Conservation (phyloP, 2,797 vertebrate species). For the Mionectes olivaceus region DNA sequence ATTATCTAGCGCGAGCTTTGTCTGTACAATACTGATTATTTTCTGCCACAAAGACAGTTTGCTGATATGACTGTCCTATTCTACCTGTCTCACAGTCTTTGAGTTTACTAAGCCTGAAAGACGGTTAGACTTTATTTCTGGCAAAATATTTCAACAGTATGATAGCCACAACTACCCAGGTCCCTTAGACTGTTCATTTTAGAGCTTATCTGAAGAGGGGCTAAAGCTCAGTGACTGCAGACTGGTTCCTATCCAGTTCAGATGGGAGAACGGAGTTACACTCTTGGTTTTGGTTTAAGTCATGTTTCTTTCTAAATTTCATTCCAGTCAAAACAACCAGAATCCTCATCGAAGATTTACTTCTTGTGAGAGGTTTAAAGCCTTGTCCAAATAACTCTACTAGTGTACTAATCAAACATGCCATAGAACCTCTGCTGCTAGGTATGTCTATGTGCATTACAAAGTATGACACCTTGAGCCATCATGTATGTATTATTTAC, state of each 20-base stretch:
- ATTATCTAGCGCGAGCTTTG: not conserved
- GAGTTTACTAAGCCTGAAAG: not conserved
- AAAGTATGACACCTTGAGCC: not conserved
- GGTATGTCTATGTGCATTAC: not conserved
- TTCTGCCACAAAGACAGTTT: not conserved
- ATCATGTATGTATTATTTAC: not conserved
- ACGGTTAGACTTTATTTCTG: not conserved
- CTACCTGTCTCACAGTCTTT: not conserved
- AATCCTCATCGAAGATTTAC: not conserved
- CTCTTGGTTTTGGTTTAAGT: not conserved
- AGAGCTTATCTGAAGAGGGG: not conserved
- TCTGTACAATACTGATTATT: not conserved
- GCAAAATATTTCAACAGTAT: not conserved
- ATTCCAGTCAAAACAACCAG: not conserved
- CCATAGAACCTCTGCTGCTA: not conserved
- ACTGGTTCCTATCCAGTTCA: not conserved
- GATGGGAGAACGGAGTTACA: not conserved
- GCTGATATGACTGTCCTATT: not conserved
- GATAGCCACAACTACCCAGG: not conserved
- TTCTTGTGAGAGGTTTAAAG: not conserved
- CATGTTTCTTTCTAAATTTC: not conserved
- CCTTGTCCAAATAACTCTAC: not conserved
- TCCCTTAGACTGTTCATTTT: not conserved
- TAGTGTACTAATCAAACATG: fast-evolving
- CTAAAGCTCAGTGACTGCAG: not conserved